A percentile compares a stretch with the other conserved stretches of the same genome.
Evolutionary conservation across 2,888 invertebrate species (phyloP).

Genomic region (Eupithecia subumbrata): DNA sequence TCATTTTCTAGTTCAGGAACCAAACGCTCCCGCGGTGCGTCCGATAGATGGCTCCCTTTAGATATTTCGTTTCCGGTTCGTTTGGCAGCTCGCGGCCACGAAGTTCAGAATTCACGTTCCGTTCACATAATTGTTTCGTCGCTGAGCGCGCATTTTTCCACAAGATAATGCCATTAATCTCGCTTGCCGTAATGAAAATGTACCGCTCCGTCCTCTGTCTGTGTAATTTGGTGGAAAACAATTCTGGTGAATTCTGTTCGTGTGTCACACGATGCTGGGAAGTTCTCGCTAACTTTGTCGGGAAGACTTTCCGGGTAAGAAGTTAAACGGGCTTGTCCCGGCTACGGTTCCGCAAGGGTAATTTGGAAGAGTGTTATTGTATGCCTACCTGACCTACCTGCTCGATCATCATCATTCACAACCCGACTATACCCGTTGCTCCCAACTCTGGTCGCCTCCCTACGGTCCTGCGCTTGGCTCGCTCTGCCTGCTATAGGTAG

Average conservation of each 20-base stretch:
- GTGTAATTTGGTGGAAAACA: conserved; percentile 63
- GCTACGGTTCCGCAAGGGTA: conserved; percentile 47
- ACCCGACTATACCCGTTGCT: neutral
- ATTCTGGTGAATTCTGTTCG: conserved; percentile 58
- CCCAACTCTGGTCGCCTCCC: neutral
- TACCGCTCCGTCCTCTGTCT: conserved; percentile 56
- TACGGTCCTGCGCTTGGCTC: neutral
- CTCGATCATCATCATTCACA: neutral
- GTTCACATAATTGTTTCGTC: conserved; percentile 69
- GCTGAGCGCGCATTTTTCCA: conserved; percentile 70
- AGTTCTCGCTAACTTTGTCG: conserved; percentile 50
- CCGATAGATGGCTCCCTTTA: conserved; percentile 60
- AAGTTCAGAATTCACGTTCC: conserved; percentile 49
- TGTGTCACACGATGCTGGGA: conserved; percentile 50
- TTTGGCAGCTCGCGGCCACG: conserved; percentile 52
- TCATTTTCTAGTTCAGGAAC: conserved; percentile 81
- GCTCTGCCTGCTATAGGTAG: conserved; percentile 2
- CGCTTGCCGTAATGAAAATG: conserved; percentile 70
- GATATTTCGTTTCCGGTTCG: conserved; percentile 63
- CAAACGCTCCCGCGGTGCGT: conserved; percentile 68
- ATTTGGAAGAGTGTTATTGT: conserved; percentile 36
- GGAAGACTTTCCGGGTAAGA: conserved; percentile 54
- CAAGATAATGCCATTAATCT: conserved; percentile 77
- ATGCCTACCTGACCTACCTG: neutral
- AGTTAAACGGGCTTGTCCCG: conserved; percentile 56